Evolutionary conservation across 2,888 invertebrate species (phyloP), one percentile per base, ranked within the genome.

Genomic region (Coenonympha arcania): DNA sequence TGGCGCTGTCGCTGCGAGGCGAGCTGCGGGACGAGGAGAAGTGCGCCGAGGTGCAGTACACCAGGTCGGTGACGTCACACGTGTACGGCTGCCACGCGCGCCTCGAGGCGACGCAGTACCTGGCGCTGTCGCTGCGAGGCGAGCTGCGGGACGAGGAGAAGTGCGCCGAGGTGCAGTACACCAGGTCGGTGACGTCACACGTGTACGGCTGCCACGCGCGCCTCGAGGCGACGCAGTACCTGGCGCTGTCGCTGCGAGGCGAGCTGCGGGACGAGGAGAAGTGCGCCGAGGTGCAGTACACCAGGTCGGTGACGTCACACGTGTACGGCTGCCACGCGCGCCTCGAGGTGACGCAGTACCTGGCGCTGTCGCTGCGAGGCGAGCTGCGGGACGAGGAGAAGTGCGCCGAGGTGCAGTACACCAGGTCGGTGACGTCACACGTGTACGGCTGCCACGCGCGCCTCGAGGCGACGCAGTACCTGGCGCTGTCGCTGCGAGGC

Each of bases 11-110:
- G 36, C 82, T 88, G 16, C 76, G 76, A 2, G 92, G 92, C 2
- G 91, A 95, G 66, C 78, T 95, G 48, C 80, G 95, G 11, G 90
- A 92, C 64, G 95, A 95, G 73, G 89, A 92, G 54, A 88, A 88
- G 56, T 95, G 95, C 76, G 95, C 94, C 0, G 88, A 90, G 4
- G 83, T 89, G 41, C 87, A 87, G 56, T 80, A 76, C 34, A 56
- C 79, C 37, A 84, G 63, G 63, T 60, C n/a, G n/a, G n/a, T n/a
- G n/a, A n/a, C n/a, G n/a, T n/a, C n/a, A n/a, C n/a, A n/a, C 6
- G 71, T 92, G 34, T 95, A 94, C 78, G 87, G 87, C 41, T 95
- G 95, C 68, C 93, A 94, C 77, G 73, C 84, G 0, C 80, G 82
- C 41, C 72, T 91, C 40, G 89, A 88, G 47, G 88, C 90, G 66